phyloP scores from a whole-genome alignment of 2,113 vertebrate species.

The Tringa solitaria region DNA sequence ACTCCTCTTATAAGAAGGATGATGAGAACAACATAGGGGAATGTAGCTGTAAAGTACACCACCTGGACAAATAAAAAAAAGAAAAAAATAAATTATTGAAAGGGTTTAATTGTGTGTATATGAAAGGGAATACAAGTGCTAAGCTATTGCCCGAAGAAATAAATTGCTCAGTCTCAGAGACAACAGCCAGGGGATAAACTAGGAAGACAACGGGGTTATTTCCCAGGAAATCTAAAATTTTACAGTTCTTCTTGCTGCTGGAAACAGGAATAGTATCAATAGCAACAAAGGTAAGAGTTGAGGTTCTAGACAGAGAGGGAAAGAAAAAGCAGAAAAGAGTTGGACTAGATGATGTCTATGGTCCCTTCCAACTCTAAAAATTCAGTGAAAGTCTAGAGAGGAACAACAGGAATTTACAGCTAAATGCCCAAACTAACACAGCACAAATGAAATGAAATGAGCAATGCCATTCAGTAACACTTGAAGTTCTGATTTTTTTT shows the following conservation, averaged over 20 bases:
- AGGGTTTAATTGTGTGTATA: neutral
- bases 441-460: neutral
- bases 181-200: neutral
- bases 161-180: neutral
- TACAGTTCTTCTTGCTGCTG: neutral
- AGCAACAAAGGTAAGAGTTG: neutral
- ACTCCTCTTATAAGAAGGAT: constrained; percentile 94
- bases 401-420: neutral
- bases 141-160: neutral
- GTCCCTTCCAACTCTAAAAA: too few species aligned
- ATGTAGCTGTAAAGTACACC: constrained; percentile 97
- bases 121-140: neutral
- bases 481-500: neutral
- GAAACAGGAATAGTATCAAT: neutral
- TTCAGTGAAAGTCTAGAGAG: neutral
- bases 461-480: neutral
- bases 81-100: neutral
- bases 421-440: neutral
- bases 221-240: neutral
- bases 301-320: neutral
- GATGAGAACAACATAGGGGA: constrained; percentile 94
- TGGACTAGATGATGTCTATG: too few species aligned
- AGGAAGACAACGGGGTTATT: neutral
- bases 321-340: neutral
- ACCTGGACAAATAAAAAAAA: constrained; percentile 74